Percentiles rank a stretch among this genome's conserved stretches.
Conservation (phyloP, 2,797 vertebrate genomes). For the Darevskia nairensis region DNA sequence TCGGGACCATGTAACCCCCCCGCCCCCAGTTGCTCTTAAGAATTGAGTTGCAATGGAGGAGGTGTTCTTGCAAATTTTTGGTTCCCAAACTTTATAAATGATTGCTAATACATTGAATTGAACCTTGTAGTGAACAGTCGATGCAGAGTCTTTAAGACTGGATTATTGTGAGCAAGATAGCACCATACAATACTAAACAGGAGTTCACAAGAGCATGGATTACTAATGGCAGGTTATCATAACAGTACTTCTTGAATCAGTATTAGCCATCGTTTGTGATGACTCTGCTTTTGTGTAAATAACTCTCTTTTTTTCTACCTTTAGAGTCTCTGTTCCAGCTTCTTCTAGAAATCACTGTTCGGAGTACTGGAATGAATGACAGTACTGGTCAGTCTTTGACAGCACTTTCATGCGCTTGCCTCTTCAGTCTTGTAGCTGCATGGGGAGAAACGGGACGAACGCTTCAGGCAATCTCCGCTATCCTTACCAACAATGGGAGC, state of each 20-base stretch:
- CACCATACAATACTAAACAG: no score
- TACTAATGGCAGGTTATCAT: no score
- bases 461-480: slow-evolving; percentile 96
- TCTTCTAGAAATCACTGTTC: slow-evolving; percentile 96
- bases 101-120: no score
- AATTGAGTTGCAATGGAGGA: no score
- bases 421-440: slow-evolving; percentile 97
- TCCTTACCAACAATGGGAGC: slow-evolving; percentile 98
- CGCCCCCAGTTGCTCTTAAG: no score
- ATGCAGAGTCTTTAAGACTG: no score
- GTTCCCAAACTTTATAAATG: no score
- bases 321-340: slow-evolving; percentile 96
- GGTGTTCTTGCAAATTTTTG: no score
- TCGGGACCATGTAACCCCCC: no score
- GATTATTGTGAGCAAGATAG: no score
- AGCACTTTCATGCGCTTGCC: slow-evolving; percentile 96
- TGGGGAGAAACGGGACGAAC: slow-evolving; percentile 99
- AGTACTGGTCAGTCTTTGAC: slow-evolving; percentile 95
- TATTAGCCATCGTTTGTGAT: background rate
- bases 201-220: no score
- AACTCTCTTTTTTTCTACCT: slow-evolving; percentile 70
- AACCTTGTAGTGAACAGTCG: no score
- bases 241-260: background rate
- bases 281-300: slow-evolving; percentile 1
- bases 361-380: slow-evolving; percentile 95